These are phyloP conservation scores for Romanogobio albipinnatus DNA, from an alignment of 2,113 vertebrate species.

Conservation along the genomic window DNA sequence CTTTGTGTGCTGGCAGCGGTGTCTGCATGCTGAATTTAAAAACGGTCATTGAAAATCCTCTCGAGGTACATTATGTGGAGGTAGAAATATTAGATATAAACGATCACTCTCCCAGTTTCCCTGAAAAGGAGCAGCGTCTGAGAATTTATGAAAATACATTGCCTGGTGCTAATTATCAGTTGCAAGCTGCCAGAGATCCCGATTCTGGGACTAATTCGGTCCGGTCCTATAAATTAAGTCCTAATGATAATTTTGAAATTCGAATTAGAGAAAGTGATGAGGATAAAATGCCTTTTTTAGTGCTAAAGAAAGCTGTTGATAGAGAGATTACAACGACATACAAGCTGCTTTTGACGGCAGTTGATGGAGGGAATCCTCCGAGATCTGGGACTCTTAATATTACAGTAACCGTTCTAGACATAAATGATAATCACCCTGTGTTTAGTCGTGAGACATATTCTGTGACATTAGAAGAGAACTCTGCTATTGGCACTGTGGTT, in stretches of 20 bases:
- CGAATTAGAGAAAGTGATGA: constrained; percentile 41
- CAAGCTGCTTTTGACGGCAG: constrained; percentile 52
- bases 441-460: constrained; percentile 65
- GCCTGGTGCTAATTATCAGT: constrained; percentile 49
- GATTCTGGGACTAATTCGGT: constrained; percentile 40
- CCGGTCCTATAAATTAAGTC: constrained; percentile 19
- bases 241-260: constrained; percentile 48
- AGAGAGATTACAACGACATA: constrained; percentile 39
- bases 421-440: constrained; percentile 71
- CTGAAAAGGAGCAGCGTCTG: constrained; percentile 40
- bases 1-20: constrained; percentile 39
- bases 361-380: constrained; percentile 72
- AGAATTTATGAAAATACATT: constrained; percentile 50
- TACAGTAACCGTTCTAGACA: constrained; percentile 64
- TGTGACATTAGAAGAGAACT: constrained; percentile 60
- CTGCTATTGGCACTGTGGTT: constrained; percentile 57
- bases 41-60: constrained; percentile 55
- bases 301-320: constrained; percentile 49
- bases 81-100: constrained; percentile 59
- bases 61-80: constrained; percentile 52
- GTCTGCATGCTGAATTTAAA: constrained; percentile 52
- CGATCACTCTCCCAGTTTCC: constrained; percentile 53
- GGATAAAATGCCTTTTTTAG: constrained; percentile 43
- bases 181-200: constrained; percentile 42
- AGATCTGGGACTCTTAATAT: constrained; percentile 64